phyloP scores from a whole-genome alignment of 23 tunicate species.

The Oikopleura dioica region DNA sequence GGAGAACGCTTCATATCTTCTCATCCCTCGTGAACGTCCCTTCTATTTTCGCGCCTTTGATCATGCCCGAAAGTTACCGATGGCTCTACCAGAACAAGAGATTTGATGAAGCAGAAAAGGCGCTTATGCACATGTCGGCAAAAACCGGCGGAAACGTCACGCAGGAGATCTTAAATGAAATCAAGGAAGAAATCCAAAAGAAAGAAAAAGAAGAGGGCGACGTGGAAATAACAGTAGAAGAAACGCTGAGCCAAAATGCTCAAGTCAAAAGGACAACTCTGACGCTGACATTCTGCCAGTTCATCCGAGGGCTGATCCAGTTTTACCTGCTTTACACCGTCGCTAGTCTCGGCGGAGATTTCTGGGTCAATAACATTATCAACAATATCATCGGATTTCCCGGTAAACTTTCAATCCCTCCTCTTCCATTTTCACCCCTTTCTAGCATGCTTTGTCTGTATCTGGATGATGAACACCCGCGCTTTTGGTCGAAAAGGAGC shows the following conservation, averaged over 20 bases:
- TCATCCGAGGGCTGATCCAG: not conserved
- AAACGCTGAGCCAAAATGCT: not conserved
- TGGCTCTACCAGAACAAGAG: not conserved
- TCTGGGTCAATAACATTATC: conserved; percentile 12
- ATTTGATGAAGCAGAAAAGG: not conserved
- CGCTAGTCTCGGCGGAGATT: not conserved
- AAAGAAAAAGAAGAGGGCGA: not conserved
- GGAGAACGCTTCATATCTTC: conserved; percentile 2
- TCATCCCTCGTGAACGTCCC: not conserved
- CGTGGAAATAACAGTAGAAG: not conserved
- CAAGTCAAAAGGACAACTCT: not conserved
- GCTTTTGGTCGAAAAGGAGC: not conserved
- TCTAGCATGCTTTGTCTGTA: no score
- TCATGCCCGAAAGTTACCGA: not conserved
- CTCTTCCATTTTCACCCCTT: no score
- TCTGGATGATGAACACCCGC: not conserved
- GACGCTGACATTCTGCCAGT: not conserved
- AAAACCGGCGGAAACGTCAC: not conserved
- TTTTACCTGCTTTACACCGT: not conserved
- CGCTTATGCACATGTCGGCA: not conserved
- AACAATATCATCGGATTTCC: conserved; percentile 10
- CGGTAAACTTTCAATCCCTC: not conserved
- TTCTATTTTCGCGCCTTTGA: not conserved
- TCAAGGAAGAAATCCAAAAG: not conserved
- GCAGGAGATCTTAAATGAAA: not conserved